These are phyloP conservation scores for Nerophis lumbriciformis DNA, from an alignment of 2,113 vertebrate species.

Conservation along the genomic window DNA sequence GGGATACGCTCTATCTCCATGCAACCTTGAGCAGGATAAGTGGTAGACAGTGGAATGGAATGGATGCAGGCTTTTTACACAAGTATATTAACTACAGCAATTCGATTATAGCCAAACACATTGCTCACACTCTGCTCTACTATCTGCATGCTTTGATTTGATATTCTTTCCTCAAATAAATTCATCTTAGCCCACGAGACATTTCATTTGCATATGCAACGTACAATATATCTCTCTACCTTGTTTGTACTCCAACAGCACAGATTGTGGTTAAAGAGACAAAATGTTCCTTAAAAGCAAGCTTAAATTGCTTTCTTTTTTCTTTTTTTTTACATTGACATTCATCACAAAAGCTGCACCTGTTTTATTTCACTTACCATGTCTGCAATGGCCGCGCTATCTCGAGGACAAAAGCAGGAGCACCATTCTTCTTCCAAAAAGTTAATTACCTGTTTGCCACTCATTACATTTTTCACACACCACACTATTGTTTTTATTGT, in stretches of 20 bases:
- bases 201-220: not conserved
- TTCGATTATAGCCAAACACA: too few relatives aligned
- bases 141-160: too few relatives aligned
- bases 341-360: constrained; percentile 19
- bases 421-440: constrained; percentile 24
- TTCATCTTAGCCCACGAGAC: too few relatives aligned
- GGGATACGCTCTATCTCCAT: too few relatives aligned
- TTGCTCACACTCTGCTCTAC: too few relatives aligned
- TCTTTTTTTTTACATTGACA: not conserved
- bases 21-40: too few relatives aligned
- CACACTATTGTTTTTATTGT: constrained; percentile 9
- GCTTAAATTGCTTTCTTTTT: constrained; percentile 1
- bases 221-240: not conserved
- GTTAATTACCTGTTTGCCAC: constrained; percentile 35
- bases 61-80: too few relatives aligned
- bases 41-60: too few relatives aligned
- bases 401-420: constrained; percentile 16
- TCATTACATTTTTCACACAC: constrained; percentile 29
- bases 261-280: constrained; percentile 4
- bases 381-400: constrained; percentile 2
- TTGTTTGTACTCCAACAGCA: constrained; percentile 15
- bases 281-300: constrained; percentile 6
- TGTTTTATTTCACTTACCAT: constrained; percentile 19
- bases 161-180: too few relatives aligned
- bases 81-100: too few relatives aligned